Evolutionary conservation across 2,888 invertebrate species (phyloP).

Genomic region (Torymus tubicola): DNA sequence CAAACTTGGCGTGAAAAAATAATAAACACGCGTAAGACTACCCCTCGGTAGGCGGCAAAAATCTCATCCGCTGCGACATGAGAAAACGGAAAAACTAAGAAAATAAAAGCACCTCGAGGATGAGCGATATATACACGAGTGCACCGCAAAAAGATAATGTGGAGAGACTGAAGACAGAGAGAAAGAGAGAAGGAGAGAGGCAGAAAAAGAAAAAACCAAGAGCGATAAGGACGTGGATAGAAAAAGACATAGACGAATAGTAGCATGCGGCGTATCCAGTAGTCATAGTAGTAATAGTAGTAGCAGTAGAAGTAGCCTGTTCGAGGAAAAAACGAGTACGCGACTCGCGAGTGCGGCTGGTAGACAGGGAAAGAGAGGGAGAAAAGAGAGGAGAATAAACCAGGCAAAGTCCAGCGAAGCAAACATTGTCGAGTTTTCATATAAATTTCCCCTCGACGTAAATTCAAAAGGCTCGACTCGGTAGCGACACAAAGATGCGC

Average conservation of each 20-base stretch:
- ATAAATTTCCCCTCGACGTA: constrained; percentile 70
- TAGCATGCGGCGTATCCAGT: not conserved
- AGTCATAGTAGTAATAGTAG: not conserved
- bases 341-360: not conserved
- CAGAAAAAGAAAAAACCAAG: not conserved
- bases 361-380: constrained; percentile 4
- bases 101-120: not conserved
- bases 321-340: not conserved
- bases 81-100: not conserved
- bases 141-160: constrained; percentile 9
- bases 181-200: not conserved
- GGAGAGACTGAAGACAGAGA: not conserved
- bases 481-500: constrained; percentile 23
- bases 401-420: constrained; percentile 53
- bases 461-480: constrained; percentile 63
- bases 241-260: constrained; percentile 1
- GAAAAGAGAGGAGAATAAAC: not conserved
- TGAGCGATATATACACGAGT: not conserved
- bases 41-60: not conserved
- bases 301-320: not conserved
- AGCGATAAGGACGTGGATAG: not conserved
- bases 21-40: not conserved
- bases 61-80: not conserved
- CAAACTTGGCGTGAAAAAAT: constrained; percentile 1
- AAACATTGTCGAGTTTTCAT: constrained; percentile 68